Base-by-base conservation (phyloP, 2,888 invertebrate species). In the Plusia festucae region DNA sequence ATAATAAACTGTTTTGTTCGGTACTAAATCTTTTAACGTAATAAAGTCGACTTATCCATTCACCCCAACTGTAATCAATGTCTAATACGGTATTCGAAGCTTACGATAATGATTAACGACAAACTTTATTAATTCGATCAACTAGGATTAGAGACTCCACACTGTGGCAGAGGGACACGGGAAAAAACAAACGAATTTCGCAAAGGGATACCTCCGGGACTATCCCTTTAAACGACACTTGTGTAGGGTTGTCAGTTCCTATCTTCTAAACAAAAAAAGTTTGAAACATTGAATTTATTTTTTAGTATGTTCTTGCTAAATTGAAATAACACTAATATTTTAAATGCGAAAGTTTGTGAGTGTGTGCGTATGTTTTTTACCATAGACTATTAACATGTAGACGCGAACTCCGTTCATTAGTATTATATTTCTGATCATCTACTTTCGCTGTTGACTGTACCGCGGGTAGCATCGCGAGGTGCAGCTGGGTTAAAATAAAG, bases 71-170 rank as follows among this genome's bases (percentile, higher is more conserved):
- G 90, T 86, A 91, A 94, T 95, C 93, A 93, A 88, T 88, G 93
- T 94, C 94, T 94, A 90, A 93, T 93, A 90, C 85, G 73, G 90
- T 91, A 92, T 93, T 93, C 93, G 86, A 82, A 90, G 93, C 92
- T 94, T 91, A 93, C 93, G 82, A 92, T 94, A 94, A 95, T 95
- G 94, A 94, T 94, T 90, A 94, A 94, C 94, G 94, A 94, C 93
- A 89, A 89, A 90, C 87, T 91, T 91, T 93, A 93, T 94, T 95
- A 94, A 95, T 94, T 93, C 94, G 92, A 94, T 93, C 91, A 89
- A 83, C 87, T 80, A 69, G 93, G 94, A 93, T 95, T 94, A 94
- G 87, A 88, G 84, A 83, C 85, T 86, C 82, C 86, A 83, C 79
- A 79, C 84, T 83, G 88, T 60, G 87, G 87, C 84, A 82, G 82